Evolutionary conservation across 1,140 invertebrate species (phyloP), one percentile per base, ranked within the genome.

Genomic region (Leguminivora glycinivorella): DNA sequence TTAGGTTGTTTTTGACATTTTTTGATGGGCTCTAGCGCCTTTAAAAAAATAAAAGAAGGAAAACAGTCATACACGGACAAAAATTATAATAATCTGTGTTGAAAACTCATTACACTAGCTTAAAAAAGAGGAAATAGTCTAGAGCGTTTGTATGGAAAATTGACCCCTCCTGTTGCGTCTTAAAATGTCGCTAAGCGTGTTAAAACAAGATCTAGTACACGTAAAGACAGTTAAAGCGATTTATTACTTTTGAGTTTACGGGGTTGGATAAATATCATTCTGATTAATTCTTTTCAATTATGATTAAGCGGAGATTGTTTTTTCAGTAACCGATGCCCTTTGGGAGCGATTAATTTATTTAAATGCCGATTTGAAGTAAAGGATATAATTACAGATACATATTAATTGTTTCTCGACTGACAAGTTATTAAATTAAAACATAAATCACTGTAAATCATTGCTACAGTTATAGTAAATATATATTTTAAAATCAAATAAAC

Each of bases 271-370:
- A 63, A 63, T 63, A 63, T 63, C 58, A 34, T 14, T 29, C 58
- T 31, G 26, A 34, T 63, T 63, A 29, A 63, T 63, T 63, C 3
- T 17, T 34, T 63, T 63, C 17, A 63, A 63, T 63, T 31, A 63
- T 29, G 26, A 63, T 63, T 29, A 29, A 29, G 31, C 25, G n/a
- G 25, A 58, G 22, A 63, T 63, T 63, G 25, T 4, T 63, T 17
- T 63, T 29, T 29, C n/a, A 17, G 12, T 29, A n/a, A 63, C 25
- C 25, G 10, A 63, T 26, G 25, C 10, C 58, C 58, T 63, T 63
- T 63, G 14, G 58, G n/a, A 17, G 26, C 58, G n/a, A 63, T 63
- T 29, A 63, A 63, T 63, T 52, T 52, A 12, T 31, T 63, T 63
- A 31, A 63, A 63, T 63, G 58, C n/a, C 25, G 12, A 17, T 63